Evolutionary conservation across 2,888 invertebrate species (phyloP).

Genomic region (Trileptium ribeirensis): DNA sequence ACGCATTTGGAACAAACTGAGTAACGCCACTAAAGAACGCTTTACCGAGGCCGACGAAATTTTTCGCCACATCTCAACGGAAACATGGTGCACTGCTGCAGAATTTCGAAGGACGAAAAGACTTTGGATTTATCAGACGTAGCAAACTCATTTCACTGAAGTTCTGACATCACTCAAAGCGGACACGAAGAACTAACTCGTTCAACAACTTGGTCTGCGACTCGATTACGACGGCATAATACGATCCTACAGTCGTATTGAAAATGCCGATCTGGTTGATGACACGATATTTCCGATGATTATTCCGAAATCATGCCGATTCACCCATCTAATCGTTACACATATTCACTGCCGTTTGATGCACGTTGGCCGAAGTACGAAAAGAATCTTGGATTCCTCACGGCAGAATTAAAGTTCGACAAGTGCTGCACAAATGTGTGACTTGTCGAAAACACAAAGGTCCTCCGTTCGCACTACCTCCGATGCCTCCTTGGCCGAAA

Average conservation of each 20-base stretch:
- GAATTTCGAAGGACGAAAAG: too few relatives aligned
- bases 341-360: background rate
- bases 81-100: too few relatives aligned
- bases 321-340: background rate
- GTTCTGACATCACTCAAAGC: too few relatives aligned
- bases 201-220: background rate
- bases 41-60: too few relatives aligned
- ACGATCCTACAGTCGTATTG: background rate
- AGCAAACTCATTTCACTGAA: too few relatives aligned
- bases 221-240: background rate
- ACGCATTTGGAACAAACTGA: background rate
- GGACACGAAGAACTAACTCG: background rate
- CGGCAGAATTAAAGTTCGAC: background rate
- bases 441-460: background rate
- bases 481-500: background rate
- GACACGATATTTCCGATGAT: background rate
- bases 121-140: too few relatives aligned
- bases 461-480: background rate
- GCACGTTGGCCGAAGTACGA: background rate
- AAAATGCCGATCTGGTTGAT: background rate
- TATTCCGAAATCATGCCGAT: background rate
- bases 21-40: background rate
- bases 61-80: too few relatives aligned
- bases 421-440: background rate
- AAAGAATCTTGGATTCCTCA: background rate